Conservation (phyloP, 64 coral and sea anemone genomes). For the Montipora foliosa region DNA sequence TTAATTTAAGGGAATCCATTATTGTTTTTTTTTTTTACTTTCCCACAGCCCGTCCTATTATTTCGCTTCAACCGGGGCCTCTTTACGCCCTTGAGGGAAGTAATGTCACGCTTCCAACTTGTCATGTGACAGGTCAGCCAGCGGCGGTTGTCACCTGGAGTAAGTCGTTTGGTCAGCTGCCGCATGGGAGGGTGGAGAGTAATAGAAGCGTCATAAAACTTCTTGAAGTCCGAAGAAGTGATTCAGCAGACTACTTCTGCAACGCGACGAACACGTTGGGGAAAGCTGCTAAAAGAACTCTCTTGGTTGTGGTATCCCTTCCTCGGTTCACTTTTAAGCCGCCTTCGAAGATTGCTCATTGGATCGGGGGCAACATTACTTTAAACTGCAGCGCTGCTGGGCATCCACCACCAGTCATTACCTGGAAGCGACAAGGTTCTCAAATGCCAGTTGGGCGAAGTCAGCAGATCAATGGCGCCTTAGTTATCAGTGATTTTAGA, state of each 20-base stretch:
- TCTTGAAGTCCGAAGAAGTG: constrained; percentile 13
- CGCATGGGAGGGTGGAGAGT: constrained; percentile 30
- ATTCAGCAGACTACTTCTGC: constrained; percentile 45
- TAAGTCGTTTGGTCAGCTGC: constrained; percentile 60
- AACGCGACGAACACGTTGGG: constrained; percentile 38
- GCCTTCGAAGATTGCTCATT: neutral
- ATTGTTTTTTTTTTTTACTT: too few species aligned
- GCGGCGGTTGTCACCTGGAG: constrained; percentile 39
- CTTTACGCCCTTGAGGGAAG: constrained; percentile 7
- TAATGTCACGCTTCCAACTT: constrained; percentile 36
- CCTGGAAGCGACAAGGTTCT: constrained; percentile 58
- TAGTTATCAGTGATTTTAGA: constrained; percentile 16
- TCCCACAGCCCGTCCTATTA: neutral
- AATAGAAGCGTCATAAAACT: neutral
- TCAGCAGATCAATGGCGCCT: neutral
- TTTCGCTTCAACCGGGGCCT: constrained; percentile 19
- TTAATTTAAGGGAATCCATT: too few species aligned
- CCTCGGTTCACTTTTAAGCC: constrained; percentile 6
- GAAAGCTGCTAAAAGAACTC: neutral
- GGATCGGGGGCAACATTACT: neutral
- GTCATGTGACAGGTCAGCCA: constrained; percentile 69
- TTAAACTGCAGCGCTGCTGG: constrained; percentile 60
- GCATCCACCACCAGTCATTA: constrained; percentile 63
- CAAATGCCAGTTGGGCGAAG: constrained; percentile 24
- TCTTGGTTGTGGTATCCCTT: constrained; percentile 5